A percentile compares a stretch with the other conserved stretches of the same genome.
phyloP scores from a whole-genome alignment of 2,113 vertebrate genomes.

The Ammodytes dubius region DNA sequence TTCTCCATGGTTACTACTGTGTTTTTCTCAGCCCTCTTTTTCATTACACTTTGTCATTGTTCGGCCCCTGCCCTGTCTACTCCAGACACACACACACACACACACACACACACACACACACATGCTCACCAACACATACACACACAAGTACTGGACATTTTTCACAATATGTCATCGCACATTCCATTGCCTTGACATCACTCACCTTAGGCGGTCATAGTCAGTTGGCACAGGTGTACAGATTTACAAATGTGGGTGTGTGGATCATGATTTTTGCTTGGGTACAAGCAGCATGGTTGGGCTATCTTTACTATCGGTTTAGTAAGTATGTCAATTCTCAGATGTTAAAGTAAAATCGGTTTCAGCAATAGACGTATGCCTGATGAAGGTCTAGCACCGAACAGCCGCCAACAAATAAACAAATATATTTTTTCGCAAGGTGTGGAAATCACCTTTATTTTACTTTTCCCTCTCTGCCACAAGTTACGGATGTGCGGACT shows the following conservation, averaged over 20 bases:
- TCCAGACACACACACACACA: neutral
- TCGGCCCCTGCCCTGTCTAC: slow-evolving; percentile 1
- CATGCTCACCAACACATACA: neutral
- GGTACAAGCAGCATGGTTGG: neutral
- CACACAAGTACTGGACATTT: neutral
- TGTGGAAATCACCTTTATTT: too few species aligned
- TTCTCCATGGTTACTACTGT: slow-evolving; percentile 8
- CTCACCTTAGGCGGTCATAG: slow-evolving; percentile 55
- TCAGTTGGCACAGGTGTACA: neutral
- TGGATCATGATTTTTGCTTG: slow-evolving; percentile 12
- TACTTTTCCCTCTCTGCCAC: too few species aligned
- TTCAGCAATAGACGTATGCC: neutral
- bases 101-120: neutral
- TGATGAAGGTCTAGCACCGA: too few species aligned
- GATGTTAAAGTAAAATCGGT: neutral
- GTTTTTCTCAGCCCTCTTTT: slow-evolving; percentile 38
- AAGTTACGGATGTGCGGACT: too few species aligned
- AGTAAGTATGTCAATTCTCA: neutral
- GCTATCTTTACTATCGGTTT: neutral
- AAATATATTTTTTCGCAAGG: too few species aligned
- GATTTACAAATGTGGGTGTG: slow-evolving; percentile 2
- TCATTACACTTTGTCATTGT: slow-evolving; percentile 36
- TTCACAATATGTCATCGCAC: slow-evolving; percentile 38
- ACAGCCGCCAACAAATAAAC: too few species aligned
- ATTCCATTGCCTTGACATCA: slow-evolving; percentile 28